Percentiles rank a stretch among this genome's conserved stretches.
Evolutionary conservation across 2,888 invertebrate species (phyloP).

Genomic region (Punctoribates punctum): DNA sequence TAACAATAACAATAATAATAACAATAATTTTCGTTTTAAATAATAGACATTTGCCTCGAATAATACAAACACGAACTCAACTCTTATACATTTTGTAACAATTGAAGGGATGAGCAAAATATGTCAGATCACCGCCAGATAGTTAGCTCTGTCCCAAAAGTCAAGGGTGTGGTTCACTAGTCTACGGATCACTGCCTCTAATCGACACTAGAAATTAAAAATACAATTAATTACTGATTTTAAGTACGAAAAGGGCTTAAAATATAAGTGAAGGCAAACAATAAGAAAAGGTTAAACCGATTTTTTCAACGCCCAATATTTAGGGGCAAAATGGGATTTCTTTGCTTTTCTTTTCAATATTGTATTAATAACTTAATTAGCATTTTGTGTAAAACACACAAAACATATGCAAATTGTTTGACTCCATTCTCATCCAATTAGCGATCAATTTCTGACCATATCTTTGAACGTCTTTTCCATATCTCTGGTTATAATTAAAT

Average conservation of each 20-base stretch:
- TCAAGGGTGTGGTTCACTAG: conserved; percentile 18
- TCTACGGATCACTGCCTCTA: conserved; percentile 9
- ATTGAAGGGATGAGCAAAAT: neutral
- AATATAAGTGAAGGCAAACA: neutral
- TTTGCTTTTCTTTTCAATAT: neutral
- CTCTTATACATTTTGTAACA: neutral
- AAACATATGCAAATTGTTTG: no score
- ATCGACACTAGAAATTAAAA: conserved; percentile 6
- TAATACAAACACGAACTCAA: neutral
- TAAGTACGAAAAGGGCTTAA: neutral
- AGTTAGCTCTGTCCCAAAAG: neutral
- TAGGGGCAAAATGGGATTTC: neutral
- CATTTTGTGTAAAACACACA: no score
- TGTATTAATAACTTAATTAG: no score
- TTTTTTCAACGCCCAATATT: neutral
- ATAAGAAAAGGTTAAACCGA: neutral
- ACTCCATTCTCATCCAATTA: no score
- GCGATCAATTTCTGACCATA: no score
- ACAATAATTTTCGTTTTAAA: conserved; percentile 8
- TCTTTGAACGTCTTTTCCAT: no score
- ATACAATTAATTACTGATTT: neutral
- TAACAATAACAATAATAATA: conserved; percentile 23
- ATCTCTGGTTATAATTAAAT: no score
- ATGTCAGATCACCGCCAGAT: neutral
- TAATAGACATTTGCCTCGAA: conserved; percentile 18